Percentiles rank a stretch among this genome's conserved stretches.
Conservation (phyloP, 2,797 vertebrate genomes). For the Oreochromis mossambicus region DNA sequence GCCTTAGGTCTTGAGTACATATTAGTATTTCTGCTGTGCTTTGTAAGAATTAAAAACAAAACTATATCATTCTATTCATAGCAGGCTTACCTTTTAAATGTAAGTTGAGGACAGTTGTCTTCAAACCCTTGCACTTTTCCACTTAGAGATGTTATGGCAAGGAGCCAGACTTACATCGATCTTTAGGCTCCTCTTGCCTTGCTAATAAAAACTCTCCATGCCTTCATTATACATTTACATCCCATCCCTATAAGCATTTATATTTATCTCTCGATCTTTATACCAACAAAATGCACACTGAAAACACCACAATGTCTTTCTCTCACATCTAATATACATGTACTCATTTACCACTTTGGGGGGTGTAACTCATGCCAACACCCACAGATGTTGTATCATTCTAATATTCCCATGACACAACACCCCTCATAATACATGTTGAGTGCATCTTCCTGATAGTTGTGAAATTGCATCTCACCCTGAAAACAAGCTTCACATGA, state of each 20-base stretch:
- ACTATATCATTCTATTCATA: neutral
- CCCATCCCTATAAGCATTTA: neutral
- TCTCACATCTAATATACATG: neutral
- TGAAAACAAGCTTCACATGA: constrained; percentile 54
- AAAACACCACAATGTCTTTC: neutral
- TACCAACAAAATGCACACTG: neutral
- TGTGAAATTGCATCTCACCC: constrained; percentile 26
- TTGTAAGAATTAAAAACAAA: neutral
- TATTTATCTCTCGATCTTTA: neutral
- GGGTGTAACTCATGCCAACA: neutral
- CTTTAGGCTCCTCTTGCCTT: neutral
- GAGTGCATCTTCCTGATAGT: neutral
- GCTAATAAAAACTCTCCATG: neutral
- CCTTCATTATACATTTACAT: neutral
- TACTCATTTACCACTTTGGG: neutral
- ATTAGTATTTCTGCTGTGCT: neutral
- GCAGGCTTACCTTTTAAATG: neutral
- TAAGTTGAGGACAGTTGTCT: neutral
- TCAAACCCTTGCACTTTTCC: neutral
- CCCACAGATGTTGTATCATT: neutral
- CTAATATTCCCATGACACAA: neutral
- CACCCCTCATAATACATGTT: neutral
- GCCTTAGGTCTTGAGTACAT: neutral
- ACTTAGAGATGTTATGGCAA: neutral
- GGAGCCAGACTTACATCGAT: neutral